These are phyloP conservation scores for Thalpophila matura DNA, from an alignment of 2,888 invertebrate species.

Conservation along the genomic window DNA sequence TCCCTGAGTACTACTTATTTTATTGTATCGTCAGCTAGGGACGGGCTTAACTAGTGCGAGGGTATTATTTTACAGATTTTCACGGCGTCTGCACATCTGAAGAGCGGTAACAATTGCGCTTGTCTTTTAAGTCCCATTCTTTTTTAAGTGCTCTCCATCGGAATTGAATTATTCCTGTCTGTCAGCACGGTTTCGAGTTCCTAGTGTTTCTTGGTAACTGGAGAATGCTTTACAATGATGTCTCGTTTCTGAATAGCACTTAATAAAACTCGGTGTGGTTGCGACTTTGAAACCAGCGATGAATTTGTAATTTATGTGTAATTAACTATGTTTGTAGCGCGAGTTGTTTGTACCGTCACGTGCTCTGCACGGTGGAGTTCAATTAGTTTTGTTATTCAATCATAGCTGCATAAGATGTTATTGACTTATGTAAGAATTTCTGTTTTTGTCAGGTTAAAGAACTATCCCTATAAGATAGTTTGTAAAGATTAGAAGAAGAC, in stretches of 20 bases:
- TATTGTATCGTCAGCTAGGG: constrained; percentile 85
- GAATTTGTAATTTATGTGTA: constrained; percentile 57
- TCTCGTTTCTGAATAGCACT: constrained; percentile 60
- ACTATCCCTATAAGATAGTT: too few relatives aligned
- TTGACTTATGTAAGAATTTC: constrained; percentile 9
- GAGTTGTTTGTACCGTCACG: constrained; percentile 44
- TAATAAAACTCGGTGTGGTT: constrained; percentile 57
- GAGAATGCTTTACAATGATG: constrained; percentile 59
- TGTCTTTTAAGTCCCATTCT: constrained; percentile 78
- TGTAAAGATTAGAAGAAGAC: too few relatives aligned
- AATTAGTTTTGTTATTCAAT: constrained; percentile 54
- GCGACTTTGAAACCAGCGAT: constrained; percentile 52
- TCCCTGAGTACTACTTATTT: constrained; percentile 81
- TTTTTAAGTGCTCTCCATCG: constrained; percentile 80
- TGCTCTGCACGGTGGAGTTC: constrained; percentile 33
- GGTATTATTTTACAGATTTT: constrained; percentile 87
- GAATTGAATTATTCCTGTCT: constrained; percentile 80
- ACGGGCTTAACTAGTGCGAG: constrained; percentile 77
- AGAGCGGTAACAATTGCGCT: constrained; percentile 75
- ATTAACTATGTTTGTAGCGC: constrained; percentile 54
- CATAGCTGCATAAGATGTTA: constrained; percentile 27
- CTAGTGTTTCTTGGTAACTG: constrained; percentile 64
- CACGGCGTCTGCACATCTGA: constrained; percentile 81
- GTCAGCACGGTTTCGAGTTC: constrained; percentile 70
- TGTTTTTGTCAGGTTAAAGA: not conserved